Conservation (phyloP, 2,888 invertebrate species). For the Aspidiotus rigidus region DNA sequence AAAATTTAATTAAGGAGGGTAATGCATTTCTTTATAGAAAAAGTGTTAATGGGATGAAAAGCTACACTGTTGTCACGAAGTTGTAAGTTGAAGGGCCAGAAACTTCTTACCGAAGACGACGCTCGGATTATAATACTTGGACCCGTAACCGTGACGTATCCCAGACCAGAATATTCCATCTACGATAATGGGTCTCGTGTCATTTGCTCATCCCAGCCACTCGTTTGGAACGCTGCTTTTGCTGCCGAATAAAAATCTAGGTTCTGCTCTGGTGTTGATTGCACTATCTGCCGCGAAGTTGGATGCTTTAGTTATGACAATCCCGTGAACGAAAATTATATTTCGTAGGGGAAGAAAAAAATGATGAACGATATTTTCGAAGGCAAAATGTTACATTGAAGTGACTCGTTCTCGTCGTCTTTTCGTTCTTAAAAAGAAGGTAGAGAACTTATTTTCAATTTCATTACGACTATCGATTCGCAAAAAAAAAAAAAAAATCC, state of each 20-base stretch:
- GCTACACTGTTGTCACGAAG: slow-evolving; percentile 37
- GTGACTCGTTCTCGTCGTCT: too few species aligned
- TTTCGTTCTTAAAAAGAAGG: too few species aligned
- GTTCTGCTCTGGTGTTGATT: not conserved
- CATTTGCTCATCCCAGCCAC: not conserved
- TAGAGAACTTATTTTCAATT: too few species aligned
- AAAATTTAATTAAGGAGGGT: slow-evolving; percentile 29
- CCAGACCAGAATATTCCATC: slow-evolving; percentile 43
- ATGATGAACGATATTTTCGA: too few species aligned
- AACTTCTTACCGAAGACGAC: slow-evolving; percentile 44
- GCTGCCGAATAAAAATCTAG: slow-evolving; percentile 20
- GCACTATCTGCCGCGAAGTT: slow-evolving; percentile 4
- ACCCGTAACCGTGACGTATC: slow-evolving; percentile 42
- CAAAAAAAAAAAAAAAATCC: too few species aligned
- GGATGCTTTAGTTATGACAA: slow-evolving; percentile 19
- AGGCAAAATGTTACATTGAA: too few species aligned
- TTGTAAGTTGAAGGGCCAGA: slow-evolving; percentile 42
- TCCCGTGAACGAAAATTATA: slow-evolving; percentile 1
- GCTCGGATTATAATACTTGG: slow-evolving; percentile 41
- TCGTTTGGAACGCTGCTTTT: not conserved
- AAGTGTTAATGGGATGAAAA: slow-evolving; percentile 9
- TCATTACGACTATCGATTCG: too few species aligned
- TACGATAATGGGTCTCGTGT: slow-evolving; percentile 37
- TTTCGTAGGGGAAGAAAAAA: too few species aligned
- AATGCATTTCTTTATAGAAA: slow-evolving; percentile 29